phyloP scores from a whole-genome alignment of 2,113 vertebrate genomes.

The Saguinus midas region DNA sequence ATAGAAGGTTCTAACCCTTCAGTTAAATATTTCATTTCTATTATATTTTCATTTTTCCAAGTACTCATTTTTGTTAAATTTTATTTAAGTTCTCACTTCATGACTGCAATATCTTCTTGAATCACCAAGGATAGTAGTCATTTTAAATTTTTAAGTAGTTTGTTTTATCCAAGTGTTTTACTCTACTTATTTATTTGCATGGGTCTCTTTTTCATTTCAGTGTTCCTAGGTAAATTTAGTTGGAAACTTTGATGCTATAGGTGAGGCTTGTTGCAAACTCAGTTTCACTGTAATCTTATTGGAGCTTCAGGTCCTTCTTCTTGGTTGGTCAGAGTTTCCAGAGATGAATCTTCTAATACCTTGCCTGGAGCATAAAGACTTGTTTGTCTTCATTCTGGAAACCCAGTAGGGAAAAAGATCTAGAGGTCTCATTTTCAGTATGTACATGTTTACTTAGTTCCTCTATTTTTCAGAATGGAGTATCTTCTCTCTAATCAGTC shows the following conservation, averaged over 20 bases:
- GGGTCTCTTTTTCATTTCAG: neutral
- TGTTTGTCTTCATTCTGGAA: neutral
- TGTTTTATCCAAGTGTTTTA: neutral
- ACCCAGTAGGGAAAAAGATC: neutral
- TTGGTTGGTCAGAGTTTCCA: neutral
- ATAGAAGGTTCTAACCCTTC: neutral
- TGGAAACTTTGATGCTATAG: neutral
- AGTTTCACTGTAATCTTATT: neutral
- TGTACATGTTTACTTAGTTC: neutral
- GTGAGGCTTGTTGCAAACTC: neutral
- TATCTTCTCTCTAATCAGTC: neutral
- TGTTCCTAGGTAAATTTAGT: neutral
- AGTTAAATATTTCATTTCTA: conserved; percentile 2
- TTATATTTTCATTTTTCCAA: neutral
- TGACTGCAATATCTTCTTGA: neutral
- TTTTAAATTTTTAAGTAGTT: neutral
- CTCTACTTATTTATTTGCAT: neutral
- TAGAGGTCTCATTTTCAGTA: neutral
- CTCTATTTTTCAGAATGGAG: neutral
- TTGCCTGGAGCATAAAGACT: neutral
- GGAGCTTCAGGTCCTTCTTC: neutral
- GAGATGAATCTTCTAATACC: neutral
- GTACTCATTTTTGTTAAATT: neutral
- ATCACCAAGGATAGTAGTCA: neutral
- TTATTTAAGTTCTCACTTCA: neutral